These are phyloP conservation scores for Meloe dianella DNA, from an alignment of 2,888 invertebrate genomes.

Conservation along the genomic window DNA sequence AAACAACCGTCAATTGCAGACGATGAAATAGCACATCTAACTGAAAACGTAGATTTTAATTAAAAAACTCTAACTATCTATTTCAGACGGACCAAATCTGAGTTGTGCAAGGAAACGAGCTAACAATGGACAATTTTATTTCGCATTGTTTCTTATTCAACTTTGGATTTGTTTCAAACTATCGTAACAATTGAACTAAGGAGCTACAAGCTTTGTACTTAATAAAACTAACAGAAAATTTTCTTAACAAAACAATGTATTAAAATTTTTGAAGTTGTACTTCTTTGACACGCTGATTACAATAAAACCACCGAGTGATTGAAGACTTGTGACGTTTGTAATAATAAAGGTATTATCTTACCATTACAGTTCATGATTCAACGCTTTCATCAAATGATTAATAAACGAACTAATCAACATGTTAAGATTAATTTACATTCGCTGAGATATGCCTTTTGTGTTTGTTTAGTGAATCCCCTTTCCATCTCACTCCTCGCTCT, in stretches of 20 bases:
- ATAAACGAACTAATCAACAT: slow-evolving; percentile 40
- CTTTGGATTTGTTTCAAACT: slow-evolving; percentile 13
- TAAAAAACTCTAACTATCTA: neutral
- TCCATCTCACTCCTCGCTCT: slow-evolving; percentile 11
- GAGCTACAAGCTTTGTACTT: slow-evolving; percentile 11
- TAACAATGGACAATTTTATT: slow-evolving; percentile 17
- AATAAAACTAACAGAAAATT: slow-evolving; percentile 34
- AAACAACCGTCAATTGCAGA: neutral
- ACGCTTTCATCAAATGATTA: slow-evolving; percentile 39
- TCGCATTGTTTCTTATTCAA: slow-evolving; percentile 21
- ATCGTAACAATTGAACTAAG: too few species aligned
- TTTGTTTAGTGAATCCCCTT: slow-evolving; percentile 30
- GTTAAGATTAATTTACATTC: slow-evolving; percentile 37
- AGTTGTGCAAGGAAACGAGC: neutral
- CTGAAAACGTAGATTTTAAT: too few species aligned
- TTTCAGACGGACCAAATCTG: neutral
- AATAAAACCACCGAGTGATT: slow-evolving; percentile 29
- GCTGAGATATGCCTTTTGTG: slow-evolving; percentile 32
- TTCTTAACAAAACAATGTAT: slow-evolving; percentile 31
- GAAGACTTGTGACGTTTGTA: slow-evolving; percentile 34
- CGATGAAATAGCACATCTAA: neutral
- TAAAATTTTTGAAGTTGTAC: slow-evolving; percentile 27
- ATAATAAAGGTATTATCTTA: slow-evolving; percentile 43
- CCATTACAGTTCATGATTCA: slow-evolving; percentile 43
- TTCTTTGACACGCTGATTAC: slow-evolving; percentile 36